Evolutionary conservation across 1,140 invertebrate species (phyloP), one percentile per base, ranked within the genome.

Genomic region (Camponotus floridanus): DNA sequence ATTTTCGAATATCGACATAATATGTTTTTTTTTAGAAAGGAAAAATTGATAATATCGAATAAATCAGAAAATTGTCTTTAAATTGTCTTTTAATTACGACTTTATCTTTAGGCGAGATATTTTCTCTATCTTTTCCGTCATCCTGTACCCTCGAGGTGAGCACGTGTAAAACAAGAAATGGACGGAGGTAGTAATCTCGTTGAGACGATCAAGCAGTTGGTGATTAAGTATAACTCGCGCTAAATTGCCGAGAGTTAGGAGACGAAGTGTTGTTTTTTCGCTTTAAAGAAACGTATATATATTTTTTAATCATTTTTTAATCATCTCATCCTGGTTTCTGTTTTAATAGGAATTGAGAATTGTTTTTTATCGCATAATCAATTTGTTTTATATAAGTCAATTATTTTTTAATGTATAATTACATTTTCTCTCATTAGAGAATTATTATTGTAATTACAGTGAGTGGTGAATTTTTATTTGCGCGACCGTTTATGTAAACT

Each of bases 221-320:
- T 87, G 76, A 81, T 87, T 85, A 81, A 78, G 9, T 62, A 81
- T 86, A 88, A 88, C 76, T 88, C 59, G 62, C 55, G 83, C 64
- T 88, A 88, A 90, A 90, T 90, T 86, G 76, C 83, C 86, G 88
- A 90, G 89, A 90, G 76, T 90, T 90, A 65, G 74, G 62, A 80
- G 88, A 87, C 48, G 48, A 21, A 48, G 45, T 31, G 21, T 33
- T 26, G 64, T 57, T 80, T 51, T 51, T 68, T 68, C 42, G 18
- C 15, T 15, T 33, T 59, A n/a, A 9, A 33, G 39, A 64, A 65
- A 78, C 15, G 0, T 45, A 45, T 76, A 45, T 62, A 62, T 33
- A 74, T 39, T 74, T 39, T 74, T 33, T 61, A 61, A 57, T 13
- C 18, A n/a, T 61, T 31, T 76, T 2, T 59, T 61, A 61, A 57